Evolutionary conservation across 23 tunicate species (phyloP).

Genomic region (Oikopleura vanhoeffeni): DNA sequence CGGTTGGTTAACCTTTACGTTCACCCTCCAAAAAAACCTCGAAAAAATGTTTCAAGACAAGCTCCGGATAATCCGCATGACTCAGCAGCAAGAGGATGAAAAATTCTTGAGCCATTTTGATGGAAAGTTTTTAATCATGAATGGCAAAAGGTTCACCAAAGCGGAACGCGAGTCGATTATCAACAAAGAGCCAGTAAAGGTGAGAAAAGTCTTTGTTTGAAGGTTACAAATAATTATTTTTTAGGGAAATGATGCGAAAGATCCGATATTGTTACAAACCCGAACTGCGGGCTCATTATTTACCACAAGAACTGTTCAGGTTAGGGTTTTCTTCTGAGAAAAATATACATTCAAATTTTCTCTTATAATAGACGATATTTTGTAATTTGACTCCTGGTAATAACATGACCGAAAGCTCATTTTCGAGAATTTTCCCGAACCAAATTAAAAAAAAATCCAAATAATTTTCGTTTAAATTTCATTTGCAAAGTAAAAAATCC

Average conservation of each 20-base stretch:
- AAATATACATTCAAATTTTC: too few species aligned
- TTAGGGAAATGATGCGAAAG: background rate
- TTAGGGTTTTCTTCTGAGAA: too few species aligned
- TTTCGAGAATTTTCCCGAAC: too few species aligned
- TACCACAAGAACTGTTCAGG: slow-evolving; percentile 1
- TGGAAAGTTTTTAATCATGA: slow-evolving; percentile 67
- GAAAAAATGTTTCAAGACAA: slow-evolving; percentile 63
- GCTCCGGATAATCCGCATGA: slow-evolving; percentile 66
- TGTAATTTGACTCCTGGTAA: too few species aligned
- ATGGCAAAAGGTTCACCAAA: slow-evolving; percentile 29
- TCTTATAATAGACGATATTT: too few species aligned
- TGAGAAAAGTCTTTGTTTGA: background rate
- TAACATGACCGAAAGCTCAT: too few species aligned
- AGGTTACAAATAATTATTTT: too few species aligned
- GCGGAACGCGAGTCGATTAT: background rate
- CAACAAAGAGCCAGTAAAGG: background rate
- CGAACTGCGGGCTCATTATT: background rate
- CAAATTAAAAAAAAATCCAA: too few species aligned
- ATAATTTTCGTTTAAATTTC: too few species aligned
- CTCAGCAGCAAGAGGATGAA: slow-evolving; percentile 89
- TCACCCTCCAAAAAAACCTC: slow-evolving; percentile 59
- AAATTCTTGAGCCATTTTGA: slow-evolving; percentile 92
- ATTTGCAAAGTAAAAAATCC: too few species aligned
- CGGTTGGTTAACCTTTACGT: slow-evolving; percentile 93
- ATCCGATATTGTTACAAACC: background rate